A percentile compares a stretch with the other conserved stretches of the same genome.
phyloP scores from a whole-genome alignment of 2,888 invertebrate genomes.

The Petrolisthes manimaculis region DNA sequence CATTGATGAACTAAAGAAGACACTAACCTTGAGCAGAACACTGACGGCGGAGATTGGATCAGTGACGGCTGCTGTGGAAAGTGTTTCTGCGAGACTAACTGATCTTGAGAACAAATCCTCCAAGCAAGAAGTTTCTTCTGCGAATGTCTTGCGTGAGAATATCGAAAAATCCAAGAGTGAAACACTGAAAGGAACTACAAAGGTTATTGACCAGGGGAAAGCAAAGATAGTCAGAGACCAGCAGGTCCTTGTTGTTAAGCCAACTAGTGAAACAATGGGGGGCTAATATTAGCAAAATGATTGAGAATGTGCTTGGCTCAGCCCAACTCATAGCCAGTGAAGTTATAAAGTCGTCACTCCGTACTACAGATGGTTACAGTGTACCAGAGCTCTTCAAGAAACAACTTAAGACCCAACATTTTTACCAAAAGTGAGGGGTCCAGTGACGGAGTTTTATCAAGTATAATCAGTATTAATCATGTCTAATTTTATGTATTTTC shows the following conservation, averaged over 20 bases:
- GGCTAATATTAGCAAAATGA: background rate
- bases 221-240: background rate
- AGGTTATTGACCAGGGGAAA: background rate
- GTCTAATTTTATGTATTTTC: too few species aligned
- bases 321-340: background rate
- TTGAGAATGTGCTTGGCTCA: background rate
- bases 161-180: background rate
- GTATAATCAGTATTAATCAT: too few species aligned
- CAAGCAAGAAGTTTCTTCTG: background rate
- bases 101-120: background rate
- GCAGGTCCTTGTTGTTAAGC: too few species aligned
- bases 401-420: too few species aligned
- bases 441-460: too few species aligned
- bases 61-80: background rate
- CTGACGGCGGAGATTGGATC: too few species aligned
- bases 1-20: background rate
- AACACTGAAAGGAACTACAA: background rate
- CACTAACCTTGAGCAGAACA: background rate
- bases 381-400: background rate
- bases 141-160: background rate
- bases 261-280: background rate
- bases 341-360: background rate
- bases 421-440: too few species aligned
- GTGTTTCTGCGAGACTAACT: background rate
- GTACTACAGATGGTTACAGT: background rate